Evolutionary conservation across 37 sponge, comb jelly and placozoan species (phyloP).

Genomic region (Oscarella lobularis): DNA sequence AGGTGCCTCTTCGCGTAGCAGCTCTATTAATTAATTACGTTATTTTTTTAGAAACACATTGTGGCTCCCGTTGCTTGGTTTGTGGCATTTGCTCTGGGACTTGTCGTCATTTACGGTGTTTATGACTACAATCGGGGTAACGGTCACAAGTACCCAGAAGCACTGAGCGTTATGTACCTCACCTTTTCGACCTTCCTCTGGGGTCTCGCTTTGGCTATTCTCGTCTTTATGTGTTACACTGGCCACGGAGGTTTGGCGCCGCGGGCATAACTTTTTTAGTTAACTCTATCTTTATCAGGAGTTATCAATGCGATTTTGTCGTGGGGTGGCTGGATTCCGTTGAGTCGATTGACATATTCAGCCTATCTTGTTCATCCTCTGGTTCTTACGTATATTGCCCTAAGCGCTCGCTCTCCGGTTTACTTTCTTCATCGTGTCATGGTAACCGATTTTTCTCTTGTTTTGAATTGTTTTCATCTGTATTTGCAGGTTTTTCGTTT

Average conservation of each 20-base stretch:
- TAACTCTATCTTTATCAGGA: neutral
- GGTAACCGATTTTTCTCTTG: too few relatives aligned
- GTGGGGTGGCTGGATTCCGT: conserved; percentile 72
- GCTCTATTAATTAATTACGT: too few relatives aligned
- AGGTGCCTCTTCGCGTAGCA: too few relatives aligned
- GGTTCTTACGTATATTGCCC: conserved; percentile 41
- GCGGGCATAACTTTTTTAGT: neutral
- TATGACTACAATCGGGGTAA: conserved; percentile 23
- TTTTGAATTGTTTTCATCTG: too few relatives aligned
- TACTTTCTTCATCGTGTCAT: too few relatives aligned
- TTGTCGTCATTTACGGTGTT: conserved; percentile 35
- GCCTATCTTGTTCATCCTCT: conserved; percentile 82
- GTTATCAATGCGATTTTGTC: conserved; percentile 29
- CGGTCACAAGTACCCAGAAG: conserved; percentile 16
- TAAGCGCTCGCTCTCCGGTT: too few relatives aligned
- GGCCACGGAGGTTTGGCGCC: conserved; percentile 47
- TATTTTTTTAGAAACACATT: neutral
- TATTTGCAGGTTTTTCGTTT: neutral
- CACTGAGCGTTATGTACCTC: neutral
- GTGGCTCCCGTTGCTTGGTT: neutral
- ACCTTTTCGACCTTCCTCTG: conserved; percentile 13
- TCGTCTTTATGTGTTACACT: conserved; percentile 58
- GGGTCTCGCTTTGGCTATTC: conserved; percentile 33
- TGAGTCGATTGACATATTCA: conserved; percentile 63
- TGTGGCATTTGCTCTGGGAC: neutral